Conservation (phyloP, 2,113 vertebrate species). For the Elaphurus davidianus region DNA sequence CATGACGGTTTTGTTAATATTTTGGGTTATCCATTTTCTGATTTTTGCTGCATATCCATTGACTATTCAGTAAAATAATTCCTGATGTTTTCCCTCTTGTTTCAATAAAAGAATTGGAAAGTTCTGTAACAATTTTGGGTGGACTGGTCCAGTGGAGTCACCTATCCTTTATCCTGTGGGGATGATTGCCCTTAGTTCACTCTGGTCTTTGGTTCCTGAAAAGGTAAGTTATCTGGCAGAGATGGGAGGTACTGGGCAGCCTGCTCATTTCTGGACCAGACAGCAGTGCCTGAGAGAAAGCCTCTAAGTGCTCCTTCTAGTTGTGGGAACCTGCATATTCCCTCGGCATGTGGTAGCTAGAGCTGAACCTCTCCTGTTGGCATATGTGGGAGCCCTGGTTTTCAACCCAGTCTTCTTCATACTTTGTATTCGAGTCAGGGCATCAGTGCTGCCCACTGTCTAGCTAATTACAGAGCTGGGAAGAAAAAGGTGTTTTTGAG, state of each 20-base stretch:
- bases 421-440: conserved; percentile 33
- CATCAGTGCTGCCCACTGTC: conserved; percentile 34
- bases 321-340: neutral
- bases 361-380: neutral
- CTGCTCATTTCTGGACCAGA: neutral
- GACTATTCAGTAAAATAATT: neutral
- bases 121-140: neutral
- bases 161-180: neutral
- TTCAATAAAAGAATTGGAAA: neutral
- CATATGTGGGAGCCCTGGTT: neutral
- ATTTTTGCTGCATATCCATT: neutral
- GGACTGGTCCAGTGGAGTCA: neutral
- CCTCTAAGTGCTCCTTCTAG: neutral
- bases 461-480: conserved; percentile 7
- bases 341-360: neutral
- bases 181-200: neutral
- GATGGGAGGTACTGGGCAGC: accelerated
- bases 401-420: neutral
- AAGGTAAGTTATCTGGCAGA: neutral
- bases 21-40: neutral
- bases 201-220: neutral
- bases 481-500: conserved; percentile 21
- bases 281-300: neutral
- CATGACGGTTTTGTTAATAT: neutral
- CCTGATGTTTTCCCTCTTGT: neutral